Evolutionary conservation across 2,113 vertebrate species (phyloP).

Genomic region (Eolophus roseicapilla): DNA sequence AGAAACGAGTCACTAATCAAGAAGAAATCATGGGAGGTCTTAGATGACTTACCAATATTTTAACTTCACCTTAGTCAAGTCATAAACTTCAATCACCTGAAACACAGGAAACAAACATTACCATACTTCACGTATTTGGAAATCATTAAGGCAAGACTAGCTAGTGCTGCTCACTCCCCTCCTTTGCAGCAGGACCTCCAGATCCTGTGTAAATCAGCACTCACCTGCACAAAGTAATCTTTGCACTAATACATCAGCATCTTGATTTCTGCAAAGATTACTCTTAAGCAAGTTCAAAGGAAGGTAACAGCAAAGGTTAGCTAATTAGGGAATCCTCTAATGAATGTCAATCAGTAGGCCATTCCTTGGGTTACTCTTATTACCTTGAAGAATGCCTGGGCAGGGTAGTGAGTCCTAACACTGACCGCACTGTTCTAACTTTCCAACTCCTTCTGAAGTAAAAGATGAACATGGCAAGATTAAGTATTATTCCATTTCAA

Average conservation of each 20-base stretch:
- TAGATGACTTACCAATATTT: slow-evolving; percentile 64
- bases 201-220: not conserved
- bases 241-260: not conserved
- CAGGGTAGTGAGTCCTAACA: not conserved
- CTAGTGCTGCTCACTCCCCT: not conserved
- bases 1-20: not conserved
- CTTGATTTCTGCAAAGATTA: not conserved
- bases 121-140: not conserved
- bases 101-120: slow-evolving; percentile 44
- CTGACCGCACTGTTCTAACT: not conserved
- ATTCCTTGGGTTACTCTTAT: not conserved
- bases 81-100: slow-evolving; percentile 99
- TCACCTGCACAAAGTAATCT: not conserved
- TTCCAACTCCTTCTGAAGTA: not conserved
- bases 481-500: not conserved
- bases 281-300: not conserved
- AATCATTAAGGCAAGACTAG: not conserved
- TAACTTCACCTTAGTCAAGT: slow-evolving; percentile 98
- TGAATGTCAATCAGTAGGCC: not conserved
- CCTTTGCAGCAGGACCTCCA: not conserved
- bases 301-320: not conserved
- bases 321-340: not conserved
- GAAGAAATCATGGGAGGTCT: not conserved
- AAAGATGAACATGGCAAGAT: not conserved
- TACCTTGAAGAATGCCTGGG: not conserved